Evolutionary conservation across 2,888 invertebrate species (phyloP), one percentile per base, ranked within the genome.

Genomic region (Diloba caeruleocephala): DNA sequence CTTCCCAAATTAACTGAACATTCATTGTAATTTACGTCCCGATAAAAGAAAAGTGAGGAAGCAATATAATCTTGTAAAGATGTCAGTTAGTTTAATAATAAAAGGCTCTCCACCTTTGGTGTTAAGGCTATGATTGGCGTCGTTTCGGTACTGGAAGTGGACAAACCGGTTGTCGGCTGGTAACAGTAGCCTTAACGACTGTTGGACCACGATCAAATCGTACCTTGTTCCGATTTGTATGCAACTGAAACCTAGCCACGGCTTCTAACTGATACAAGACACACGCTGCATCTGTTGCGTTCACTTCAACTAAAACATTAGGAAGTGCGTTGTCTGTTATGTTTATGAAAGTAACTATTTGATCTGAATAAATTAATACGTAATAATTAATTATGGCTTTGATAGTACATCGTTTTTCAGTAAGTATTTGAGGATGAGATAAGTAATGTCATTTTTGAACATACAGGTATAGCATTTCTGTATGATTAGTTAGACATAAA

Each of bases 101-200:
- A 58, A 65, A 69, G 52, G 54, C 61, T 75, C 72, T 71, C 67
- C 54, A 74, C 60, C 73, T 71, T 74, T 83, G 71, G 80, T 75
- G 76, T 81, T 84, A 82, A 82, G 76, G 78, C 79, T 81, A 79
- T 79, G 84, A 84, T 84, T 84, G 82, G 84, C 78, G 86, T 82
- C 78, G 81, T 81, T 85, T 85, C 80, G 87, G 82, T 76, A 81
- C 77, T 79, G 78, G 78, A 78, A 85, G 87, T 75, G 73, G 86
- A 78, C 71, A 71, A 81, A 92, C 92, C 90, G 90, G 92, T 91
- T 85, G 59, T 61, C 69, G 73, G 77, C 74, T 75, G 79, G 84
- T 85, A 87, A 89, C 92, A 88, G 92, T 90, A 91, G 91, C 89
- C 78, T 82, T 82, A 81, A 86, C 86, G 88, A 88, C 86, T 87